These are phyloP conservation scores for Eucidaris tribuloides DNA, from an alignment of 35 echinoderm and acorn worm species.

Conservation along the genomic window DNA sequence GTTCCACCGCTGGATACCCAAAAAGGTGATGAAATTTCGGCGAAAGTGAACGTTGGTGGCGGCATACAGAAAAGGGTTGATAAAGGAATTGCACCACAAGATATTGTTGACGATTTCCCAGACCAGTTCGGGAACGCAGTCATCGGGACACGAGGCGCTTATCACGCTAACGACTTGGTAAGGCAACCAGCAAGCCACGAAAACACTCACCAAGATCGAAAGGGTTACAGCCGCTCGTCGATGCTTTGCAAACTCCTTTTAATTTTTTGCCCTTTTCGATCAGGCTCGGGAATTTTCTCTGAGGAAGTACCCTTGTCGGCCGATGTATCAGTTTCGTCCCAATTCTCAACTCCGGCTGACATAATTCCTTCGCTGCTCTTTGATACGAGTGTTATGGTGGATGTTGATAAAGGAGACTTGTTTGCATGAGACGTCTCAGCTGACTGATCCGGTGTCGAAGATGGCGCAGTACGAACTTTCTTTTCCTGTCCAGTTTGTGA, in stretches of 20 bases:
- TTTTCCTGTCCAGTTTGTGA: no score
- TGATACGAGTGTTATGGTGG: no score
- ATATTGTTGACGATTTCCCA: conserved; percentile 57
- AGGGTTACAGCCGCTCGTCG: conserved; percentile 44
- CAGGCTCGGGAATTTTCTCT: no score
- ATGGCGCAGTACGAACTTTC: no score
- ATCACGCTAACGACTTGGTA: conserved; percentile 36
- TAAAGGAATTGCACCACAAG: conserved; percentile 62
- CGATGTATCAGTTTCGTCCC: no score
- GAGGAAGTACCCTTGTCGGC: no score
- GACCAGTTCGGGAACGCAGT: conserved; percentile 15
- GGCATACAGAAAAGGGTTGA: conserved; percentile 76
- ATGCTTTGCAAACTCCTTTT: conserved; percentile 33
- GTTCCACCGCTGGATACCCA: not conserved
- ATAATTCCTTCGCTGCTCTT: no score
- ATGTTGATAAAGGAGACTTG: no score
- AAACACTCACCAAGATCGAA: conserved; percentile 41
- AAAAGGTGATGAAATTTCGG: conserved; percentile 25
- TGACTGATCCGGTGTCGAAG: no score
- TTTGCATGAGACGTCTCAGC: no score
- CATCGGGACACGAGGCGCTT: conserved; percentile 17
- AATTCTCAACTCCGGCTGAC: no score
- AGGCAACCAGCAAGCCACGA: conserved; percentile 42
- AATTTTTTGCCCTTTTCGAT: no score
- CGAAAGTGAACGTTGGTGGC: conserved; percentile 35